Evolutionary conservation across 2,113 vertebrate species (phyloP), one percentile per base, ranked within the genome.

Genomic region (Eidolon helvum): DNA sequence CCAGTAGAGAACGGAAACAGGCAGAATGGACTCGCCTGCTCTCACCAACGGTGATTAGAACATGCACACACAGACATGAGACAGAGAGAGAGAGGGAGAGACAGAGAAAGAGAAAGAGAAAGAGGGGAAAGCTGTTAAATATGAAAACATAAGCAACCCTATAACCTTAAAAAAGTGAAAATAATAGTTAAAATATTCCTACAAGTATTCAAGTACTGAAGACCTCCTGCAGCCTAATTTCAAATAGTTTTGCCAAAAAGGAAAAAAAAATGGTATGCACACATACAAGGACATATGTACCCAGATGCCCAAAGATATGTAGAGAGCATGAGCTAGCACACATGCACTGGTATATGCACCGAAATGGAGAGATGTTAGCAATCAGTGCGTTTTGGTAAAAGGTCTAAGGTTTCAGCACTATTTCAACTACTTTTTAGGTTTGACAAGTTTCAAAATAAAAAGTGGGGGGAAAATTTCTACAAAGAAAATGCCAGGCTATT

Each of bases 361-460:
- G 5, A 40, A 10, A 30, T 0, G 4, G n/a, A 30, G 28, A 21
- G 71, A 66, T 5, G 5, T 1, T 22, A 30, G 40, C 22, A 35
- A 0, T 11, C 10, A 1, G 5, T 9, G 50, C 22, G 11, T 35
- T 50, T 7, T n/a, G 6, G 59, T 10, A 24, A 77, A 48, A 80
- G 75, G 43, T 4, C 0, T 5, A 7, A 68, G 19, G n/a, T 18
- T 78, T 71, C 16, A n/a, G 59, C 50, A 16, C 75, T 63, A 11
- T 55, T 84, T 43, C 43, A 63, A 63, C 14, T 22, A n/a, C 26
- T 88, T 28, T 26, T 24, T 19, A 74, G 45, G 28, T 66, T 10
- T 69, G 35, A 26, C 33, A 14, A 38, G 91, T 95, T 75, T 74
- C 48, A 88, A 92, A 94, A 78, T 65, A 78, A 90, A 90, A 89